These are phyloP conservation scores for Chamaea fasciata DNA, from an alignment of 2,113 vertebrate species.

Conservation along the genomic window DNA sequence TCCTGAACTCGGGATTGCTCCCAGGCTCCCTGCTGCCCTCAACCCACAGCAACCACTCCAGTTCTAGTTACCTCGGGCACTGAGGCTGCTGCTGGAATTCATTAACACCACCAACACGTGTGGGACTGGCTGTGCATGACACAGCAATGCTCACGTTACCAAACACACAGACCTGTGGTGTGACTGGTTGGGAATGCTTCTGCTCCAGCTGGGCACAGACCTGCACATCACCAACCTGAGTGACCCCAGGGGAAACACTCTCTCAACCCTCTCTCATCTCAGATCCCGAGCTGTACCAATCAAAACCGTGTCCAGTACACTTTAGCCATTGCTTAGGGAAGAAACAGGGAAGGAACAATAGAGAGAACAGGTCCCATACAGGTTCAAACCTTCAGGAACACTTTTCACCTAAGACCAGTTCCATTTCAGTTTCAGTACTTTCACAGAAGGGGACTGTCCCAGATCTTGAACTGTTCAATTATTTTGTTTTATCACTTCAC, in stretches of 20 bases:
- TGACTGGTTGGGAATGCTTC: not conserved
- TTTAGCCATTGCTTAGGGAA: slow-evolving; percentile 2
- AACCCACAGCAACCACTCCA: slow-evolving; percentile 33
- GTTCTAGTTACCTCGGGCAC: not conserved
- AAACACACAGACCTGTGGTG: not conserved
- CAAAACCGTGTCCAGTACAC: not conserved
- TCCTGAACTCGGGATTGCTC: not conserved
- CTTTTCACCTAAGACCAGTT: slow-evolving; percentile 66
- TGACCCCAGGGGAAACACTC: slow-evolving; percentile 11
- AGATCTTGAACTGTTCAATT: slow-evolving; percentile 77
- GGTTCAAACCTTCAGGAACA: slow-evolving; percentile 58
- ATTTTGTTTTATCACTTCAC: slow-evolving; percentile 81
- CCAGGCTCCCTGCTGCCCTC: not conserved
- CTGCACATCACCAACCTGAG: slow-evolving; percentile 4
- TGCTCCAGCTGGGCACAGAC: not conserved
- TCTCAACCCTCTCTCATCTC: slow-evolving; percentile 38
- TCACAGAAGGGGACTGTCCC: slow-evolving; percentile 74
- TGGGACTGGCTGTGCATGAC: slow-evolving; percentile 17
- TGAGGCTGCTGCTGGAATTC: slow-evolving; percentile 12
- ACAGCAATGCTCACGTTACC: not conserved
- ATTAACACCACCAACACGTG: not conserved
- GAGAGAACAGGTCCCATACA: slow-evolving; percentile 54
- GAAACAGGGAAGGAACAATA: slow-evolving; percentile 35
- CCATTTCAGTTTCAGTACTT: slow-evolving; percentile 69
- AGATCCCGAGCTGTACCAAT: slow-evolving; percentile 60